These are phyloP conservation scores for Notechis scutatus DNA, from an alignment of 2,113 vertebrate genomes.

Conservation along the genomic window DNA sequence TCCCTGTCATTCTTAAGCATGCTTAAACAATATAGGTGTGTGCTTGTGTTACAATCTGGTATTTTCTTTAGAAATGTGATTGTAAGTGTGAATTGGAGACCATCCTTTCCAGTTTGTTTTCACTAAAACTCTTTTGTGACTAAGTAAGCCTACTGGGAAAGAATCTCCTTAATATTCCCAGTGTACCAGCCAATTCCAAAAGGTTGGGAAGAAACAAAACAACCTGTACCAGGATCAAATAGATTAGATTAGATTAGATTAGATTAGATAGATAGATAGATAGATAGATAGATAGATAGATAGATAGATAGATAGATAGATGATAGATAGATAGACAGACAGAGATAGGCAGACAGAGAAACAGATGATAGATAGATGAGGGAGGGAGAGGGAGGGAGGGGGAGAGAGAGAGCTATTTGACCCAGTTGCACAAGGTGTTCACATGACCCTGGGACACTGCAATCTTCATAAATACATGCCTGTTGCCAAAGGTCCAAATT, in stretches of 20 bases:
- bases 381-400: too few species aligned
- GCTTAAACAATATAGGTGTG: background rate
- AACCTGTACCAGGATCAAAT: background rate
- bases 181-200: background rate
- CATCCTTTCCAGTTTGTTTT: background rate
- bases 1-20: background rate
- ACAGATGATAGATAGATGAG: too few species aligned
- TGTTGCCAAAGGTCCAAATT: background rate
- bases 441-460: too few species aligned
- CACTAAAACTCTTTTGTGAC: background rate
- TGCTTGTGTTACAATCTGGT: background rate
- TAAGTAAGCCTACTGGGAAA: background rate
- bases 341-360: too few species aligned
- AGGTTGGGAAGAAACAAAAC: background rate
- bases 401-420: too few species aligned
- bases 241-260: too few species aligned
- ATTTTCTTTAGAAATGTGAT: background rate
- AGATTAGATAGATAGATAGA: background rate
- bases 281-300: background rate
- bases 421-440: too few species aligned
- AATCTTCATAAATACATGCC: too few species aligned
- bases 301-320: background rate
- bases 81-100: background rate
- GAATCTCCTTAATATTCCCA: background rate
- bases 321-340: background rate